Base-by-base conservation (phyloP, 1,140 invertebrate genomes). In the Ips nitidus region DNA sequence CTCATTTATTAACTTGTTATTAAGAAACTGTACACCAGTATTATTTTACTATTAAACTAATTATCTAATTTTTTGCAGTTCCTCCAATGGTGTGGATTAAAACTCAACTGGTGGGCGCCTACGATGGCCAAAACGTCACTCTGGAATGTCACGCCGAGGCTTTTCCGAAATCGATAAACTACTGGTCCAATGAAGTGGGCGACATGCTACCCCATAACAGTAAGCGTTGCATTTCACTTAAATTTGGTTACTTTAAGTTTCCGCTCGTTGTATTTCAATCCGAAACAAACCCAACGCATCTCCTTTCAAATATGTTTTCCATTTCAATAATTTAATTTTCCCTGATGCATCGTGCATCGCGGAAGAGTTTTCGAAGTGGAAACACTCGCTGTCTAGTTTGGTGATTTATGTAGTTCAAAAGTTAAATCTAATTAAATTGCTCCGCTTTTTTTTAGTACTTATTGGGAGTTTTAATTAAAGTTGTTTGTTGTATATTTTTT, bases 91-190 rank as follows among this genome's bases (percentile, higher is more conserved):
- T 93, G 70, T 89, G 85, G 76, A 90, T 93, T 69, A 88, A 87
- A 74, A 92, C 93, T 81, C 91, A 94, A 77, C 79, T 93, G 41
- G 90, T 93, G 2, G 91, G 91, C 1, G 91, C 89, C 3, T 87
- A 87, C 40, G 81, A 90, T 66, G 90, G 89, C 4, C 87, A 92
- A 66, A 84, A 88, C 74, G 84, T 93, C 71, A 89, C 88, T 0
- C 79, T 94, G 58, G 91, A 94, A 75, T 95, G 93, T 75, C 86
- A 89, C 72, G 93, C 91, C 0, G 93, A 95, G 80, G 92, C 92
- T 1, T 94, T 88, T 83, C 93, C 93, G 1, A 93, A 92, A 77
- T 92, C 93, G 37, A 91, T 94, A 59, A 93, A 92, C 78, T 93
- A 93, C 78, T 93, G 91, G 91, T 91, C 89, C 38, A 84, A 86